Evolutionary conservation across 2,797 vertebrate genomes (phyloP), one percentile per base, ranked within the genome.

Genomic region (Propithecus deckenii): DNA sequence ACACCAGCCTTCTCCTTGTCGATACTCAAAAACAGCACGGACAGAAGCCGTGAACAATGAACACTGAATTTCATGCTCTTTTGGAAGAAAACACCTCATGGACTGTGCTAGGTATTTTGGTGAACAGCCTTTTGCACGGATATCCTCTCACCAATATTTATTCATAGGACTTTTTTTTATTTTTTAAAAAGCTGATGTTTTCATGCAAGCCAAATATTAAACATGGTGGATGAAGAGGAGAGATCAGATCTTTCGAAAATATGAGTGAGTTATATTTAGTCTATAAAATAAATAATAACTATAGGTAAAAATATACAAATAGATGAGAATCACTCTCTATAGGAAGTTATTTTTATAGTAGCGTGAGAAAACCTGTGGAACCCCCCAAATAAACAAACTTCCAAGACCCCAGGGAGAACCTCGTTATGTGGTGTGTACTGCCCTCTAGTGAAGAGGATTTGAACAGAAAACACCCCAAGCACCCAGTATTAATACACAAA

Each of bases 371-470:
- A 75, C 35, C n/a, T 14, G 17, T 50, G 6, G 32, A 50, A 52
- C 11, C 32, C 32, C 6, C 32, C 32, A 22, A 11, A n/a, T 20
- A 52, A 78, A 52, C 7, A 78, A 78, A 55, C 32, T 15, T 18
- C 30, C 46, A 20, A 4, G 85, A 93, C 57, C 67, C 48, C 7
- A 5, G 63, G 74, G 78, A 69, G 75, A 67, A 9, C 0, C 0
- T 0, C n/a, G 57, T 97, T 75, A 46, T 71, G 89, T 92, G 88
- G 98, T 76, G 17, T 98, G 1, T 88, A 71, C 93, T 97, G 98
- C 96, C 98, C 97, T 75, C 98, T 98, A 94, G 91, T 97, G 98
- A 98, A 76, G 71, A 14, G 18, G 69, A 2, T 90, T 85, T 79
- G 74, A 69, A 69, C 43, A 59, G 0, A 91, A 97, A 88, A 41